Conservation (phyloP, 2,888 invertebrate species). For the Uropetala carovei region DNA sequence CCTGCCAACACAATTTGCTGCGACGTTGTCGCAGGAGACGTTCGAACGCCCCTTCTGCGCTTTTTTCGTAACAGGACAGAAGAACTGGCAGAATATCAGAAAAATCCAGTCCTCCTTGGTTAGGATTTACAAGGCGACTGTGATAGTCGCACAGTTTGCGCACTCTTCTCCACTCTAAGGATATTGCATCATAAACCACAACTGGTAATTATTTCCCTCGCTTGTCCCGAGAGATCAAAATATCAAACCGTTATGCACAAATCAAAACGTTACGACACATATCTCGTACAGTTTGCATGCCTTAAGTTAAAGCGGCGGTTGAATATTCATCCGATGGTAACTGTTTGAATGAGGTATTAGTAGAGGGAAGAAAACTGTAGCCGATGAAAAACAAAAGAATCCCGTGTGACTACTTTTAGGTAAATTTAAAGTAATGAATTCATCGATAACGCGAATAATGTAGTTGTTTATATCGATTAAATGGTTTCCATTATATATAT, state of each 20-base stretch:
- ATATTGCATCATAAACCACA: conserved; percentile 3
- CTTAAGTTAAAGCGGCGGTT: too few species aligned
- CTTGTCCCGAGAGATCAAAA: conserved; percentile 21
- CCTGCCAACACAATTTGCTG: background rate
- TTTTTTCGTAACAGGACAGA: background rate
- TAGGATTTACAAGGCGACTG: conserved; percentile 7
- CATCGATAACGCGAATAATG: too few species aligned
- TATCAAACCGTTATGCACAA: conserved; percentile 8
- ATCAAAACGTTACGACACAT: background rate
- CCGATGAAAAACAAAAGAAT: too few species aligned
- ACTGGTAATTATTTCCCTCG: background rate
- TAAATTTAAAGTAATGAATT: too few species aligned
- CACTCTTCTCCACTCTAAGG: background rate
- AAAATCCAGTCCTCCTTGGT: conserved; percentile 28
- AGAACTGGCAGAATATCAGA: conserved; percentile 17
- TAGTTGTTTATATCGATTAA: too few species aligned
- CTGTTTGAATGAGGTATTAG: too few species aligned
- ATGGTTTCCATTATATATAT: too few species aligned
- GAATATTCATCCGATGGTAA: too few species aligned
- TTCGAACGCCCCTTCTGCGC: background rate
- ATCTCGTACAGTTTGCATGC: background rate
- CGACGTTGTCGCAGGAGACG: background rate
- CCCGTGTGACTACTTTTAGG: too few species aligned
- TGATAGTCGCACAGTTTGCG: background rate
- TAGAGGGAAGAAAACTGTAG: too few species aligned